Evolutionary conservation across 1,140 invertebrate genomes (phyloP), one percentile per base, ranked within the genome.

Genomic region (Drosophila arizonae): DNA sequence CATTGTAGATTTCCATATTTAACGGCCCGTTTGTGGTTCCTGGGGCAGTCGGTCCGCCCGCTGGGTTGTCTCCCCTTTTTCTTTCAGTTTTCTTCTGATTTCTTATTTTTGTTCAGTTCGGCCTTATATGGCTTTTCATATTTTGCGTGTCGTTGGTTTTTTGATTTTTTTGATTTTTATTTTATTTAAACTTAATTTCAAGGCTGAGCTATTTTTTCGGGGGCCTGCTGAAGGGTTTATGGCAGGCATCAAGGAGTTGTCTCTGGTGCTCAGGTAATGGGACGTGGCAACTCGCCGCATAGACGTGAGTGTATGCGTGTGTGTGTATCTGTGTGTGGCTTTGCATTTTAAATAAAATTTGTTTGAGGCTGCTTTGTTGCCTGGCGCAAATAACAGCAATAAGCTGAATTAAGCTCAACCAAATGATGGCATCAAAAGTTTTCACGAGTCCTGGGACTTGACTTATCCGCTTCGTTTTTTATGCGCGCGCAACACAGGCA

Each of bases 311-410:
- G 50, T 54, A 36, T 51, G 50, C 17, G 17, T 17, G 17, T 17
- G 17, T 17, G 1, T 17, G 57, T 30, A 41, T 52, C 24, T 58
- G 52, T 52, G 63, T 64, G 52, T 65, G 79, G 71, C 79, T 87
- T 81, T 76, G 82, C 75, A 87, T 87, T 86, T 86, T 79, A 86
- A 86, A 79, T 60, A 77, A 76, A 84, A 84, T 79, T 84, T 79
- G 72, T 57, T 57, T 71, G 50, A 17, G 43, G 63, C 67, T 70
- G 55, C 72, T 72, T 72, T 66, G 52, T 52, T 45, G 67, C 54
- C 54, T 51, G 67, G 78, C 61, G 72, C 80, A 81, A 87, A 87
- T 79, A 76, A 67, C 82, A 82, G 77, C 84, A 77, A 87, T 88
- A 88, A 87, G 82, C 82, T 63, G 46, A 74, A 79, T 79, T 87